phyloP scores from a whole-genome alignment of 2,797 vertebrate genomes.

The Poecilia wingei region DNA sequence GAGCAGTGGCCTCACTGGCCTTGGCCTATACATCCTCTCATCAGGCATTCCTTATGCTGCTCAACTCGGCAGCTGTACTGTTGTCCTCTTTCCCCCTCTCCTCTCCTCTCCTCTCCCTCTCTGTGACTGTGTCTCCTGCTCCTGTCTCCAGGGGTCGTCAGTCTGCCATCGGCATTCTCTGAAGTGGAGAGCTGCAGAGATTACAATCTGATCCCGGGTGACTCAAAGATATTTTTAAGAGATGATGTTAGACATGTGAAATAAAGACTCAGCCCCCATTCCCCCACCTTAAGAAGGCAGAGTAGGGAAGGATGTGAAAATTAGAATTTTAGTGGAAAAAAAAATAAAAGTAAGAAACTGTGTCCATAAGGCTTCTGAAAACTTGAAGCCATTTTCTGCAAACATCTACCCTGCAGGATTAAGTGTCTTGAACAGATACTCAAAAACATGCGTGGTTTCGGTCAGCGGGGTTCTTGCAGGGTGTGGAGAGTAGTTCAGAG shows the following conservation, averaged over 20 bases:
- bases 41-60: slow-evolving; percentile 70
- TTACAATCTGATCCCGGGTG: slow-evolving; percentile 70
- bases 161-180: slow-evolving; percentile 65
- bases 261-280: slow-evolving; percentile 50
- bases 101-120: slow-evolving; percentile 27
- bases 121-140: slow-evolving; percentile 64
- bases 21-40: slow-evolving; percentile 54
- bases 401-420: slow-evolving; percentile 27
- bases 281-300: slow-evolving; percentile 26
- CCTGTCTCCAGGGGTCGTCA: slow-evolving; percentile 75
- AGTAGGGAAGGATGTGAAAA: slow-evolving; percentile 39
- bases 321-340: slow-evolving; percentile 12
- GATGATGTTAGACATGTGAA: slow-evolving; percentile 79
- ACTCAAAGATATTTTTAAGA: slow-evolving; percentile 78
- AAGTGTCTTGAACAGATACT: slow-evolving; percentile 19
- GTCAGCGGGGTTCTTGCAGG: slow-evolving; percentile 48
- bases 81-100: slow-evolving; percentile 64
- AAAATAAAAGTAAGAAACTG: slow-evolving; percentile 3
- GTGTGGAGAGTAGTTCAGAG: slow-evolving; percentile 28
- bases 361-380: not conserved
- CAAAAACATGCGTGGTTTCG: slow-evolving; percentile 45
- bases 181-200: slow-evolving; percentile 71
- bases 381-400: slow-evolving; percentile 13
- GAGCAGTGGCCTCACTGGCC: slow-evolving; percentile 45
- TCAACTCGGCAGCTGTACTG: slow-evolving; percentile 50